Evolutionary conservation across 1,140 invertebrate species (phyloP), one percentile per base, ranked within the genome.

Genomic region (Hylaeus volcanicus): DNA sequence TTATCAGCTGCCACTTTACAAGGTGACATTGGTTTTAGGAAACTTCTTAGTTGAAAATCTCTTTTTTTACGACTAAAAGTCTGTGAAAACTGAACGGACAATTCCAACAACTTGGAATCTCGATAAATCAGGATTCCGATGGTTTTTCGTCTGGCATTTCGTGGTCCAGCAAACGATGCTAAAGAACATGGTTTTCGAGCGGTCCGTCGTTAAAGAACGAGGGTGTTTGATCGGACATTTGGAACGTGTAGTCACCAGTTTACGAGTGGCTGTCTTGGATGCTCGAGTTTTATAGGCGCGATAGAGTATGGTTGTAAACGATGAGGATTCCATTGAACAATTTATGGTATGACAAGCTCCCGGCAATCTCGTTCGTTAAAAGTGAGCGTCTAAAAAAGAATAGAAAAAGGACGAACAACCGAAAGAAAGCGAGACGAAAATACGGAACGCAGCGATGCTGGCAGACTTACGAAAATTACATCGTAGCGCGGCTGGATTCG

Each of bases 231-330:
- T 73, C 70, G 70, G n/a, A 26, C 48, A 43, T 55, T 69, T 45
- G 26, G 45, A 48, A 45, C 60, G 70, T 56, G 53, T 56, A 64
- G 61, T 43, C 53, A 11, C 53, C 53, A 26, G 51, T 79, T 79
- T 79, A 79, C 77, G 77, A 79, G 77, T 51, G 61, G 73, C 61
- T 79, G 77, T 43, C 70, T 79, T 51, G 61, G 56, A 78, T 68
- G 53, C 11, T 26, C 48, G 71, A 55, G 51, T 74, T 79, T 79
- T 79, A 74, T 66, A 74, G 71, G 63, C 41, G 61, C 77, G 61
- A 74, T 74, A 72, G 51, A 15, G 43, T 26, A 41, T 39, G 71
- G 71, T 65, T 79, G 71, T 58, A 66, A 79, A 65, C 64, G 61
- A 79, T 79, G 51, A 74, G 61, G 60, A 45, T n/a, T 45, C 43